These are phyloP conservation scores for Crax fasciolata DNA, from an alignment of 2,797 vertebrate species.

Conservation along the genomic window DNA sequence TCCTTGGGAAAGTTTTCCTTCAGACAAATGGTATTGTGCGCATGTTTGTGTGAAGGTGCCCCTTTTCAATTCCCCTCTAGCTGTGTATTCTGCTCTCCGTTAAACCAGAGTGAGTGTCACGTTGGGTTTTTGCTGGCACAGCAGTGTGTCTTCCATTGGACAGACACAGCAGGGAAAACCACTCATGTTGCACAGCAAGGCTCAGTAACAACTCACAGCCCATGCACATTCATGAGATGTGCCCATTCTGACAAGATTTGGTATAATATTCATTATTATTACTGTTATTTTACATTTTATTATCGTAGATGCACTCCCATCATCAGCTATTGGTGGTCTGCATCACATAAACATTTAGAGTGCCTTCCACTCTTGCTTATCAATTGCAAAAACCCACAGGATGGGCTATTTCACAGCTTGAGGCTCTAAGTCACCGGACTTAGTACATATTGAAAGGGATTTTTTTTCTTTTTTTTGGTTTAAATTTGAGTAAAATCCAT, in stretches of 20 bases:
- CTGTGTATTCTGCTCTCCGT: background rate
- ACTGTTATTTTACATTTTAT: background rate
- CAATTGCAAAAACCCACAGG: background rate
- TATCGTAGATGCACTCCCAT: background rate
- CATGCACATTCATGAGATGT: background rate
- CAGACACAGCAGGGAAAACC: fast-evolving
- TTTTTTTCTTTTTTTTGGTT: background rate
- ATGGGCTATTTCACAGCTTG: constrained; percentile 16
- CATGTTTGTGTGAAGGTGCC: background rate
- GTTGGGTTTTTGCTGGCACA: background rate
- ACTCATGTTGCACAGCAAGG: background rate
- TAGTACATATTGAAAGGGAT: constrained; percentile 14
- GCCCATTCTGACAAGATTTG: background rate
- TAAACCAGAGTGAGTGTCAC: fast-evolving
- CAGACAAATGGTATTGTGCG: background rate
- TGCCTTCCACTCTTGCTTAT: constrained; percentile 4
- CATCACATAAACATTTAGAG: background rate
- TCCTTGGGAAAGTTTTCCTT: background rate
- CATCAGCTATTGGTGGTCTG: background rate
- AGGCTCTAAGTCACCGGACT: constrained; percentile 23
- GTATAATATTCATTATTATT: background rate
- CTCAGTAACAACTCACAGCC: background rate
- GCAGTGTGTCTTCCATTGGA: background rate
- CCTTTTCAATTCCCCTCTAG: background rate
- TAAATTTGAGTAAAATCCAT: constrained; percentile 20